Conservation (phyloP, 2,888 invertebrate genomes). For the Lacanobia wlatinum region DNA sequence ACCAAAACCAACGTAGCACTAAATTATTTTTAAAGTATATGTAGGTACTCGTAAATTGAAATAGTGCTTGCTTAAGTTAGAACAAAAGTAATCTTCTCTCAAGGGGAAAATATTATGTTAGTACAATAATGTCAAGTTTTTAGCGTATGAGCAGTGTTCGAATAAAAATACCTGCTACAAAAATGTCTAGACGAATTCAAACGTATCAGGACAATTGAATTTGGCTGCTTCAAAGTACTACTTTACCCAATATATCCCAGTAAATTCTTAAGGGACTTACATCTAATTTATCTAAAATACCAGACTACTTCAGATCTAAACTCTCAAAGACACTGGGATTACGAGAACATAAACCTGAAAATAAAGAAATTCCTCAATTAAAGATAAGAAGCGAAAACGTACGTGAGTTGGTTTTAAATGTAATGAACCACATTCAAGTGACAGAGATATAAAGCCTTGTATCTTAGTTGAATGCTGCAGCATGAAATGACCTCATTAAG, state of each 20-base stretch:
- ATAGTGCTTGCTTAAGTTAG: no score
- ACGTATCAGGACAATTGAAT: background rate
- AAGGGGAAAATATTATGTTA: background rate
- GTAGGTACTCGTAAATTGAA: background rate
- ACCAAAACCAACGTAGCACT: no score
- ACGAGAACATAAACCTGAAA: constrained; percentile 5
- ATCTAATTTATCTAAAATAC: constrained; percentile 14
- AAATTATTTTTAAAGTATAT: no score
- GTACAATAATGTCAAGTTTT: background rate
- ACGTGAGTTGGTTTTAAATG: constrained; percentile 16
- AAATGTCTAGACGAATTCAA: background rate
- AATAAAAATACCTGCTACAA: background rate
- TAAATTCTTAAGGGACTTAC: background rate
- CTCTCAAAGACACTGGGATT: constrained; percentile 20
- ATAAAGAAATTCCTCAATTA: background rate
- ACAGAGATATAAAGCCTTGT: background rate
- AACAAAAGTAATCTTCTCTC: background rate
- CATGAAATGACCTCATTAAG: constrained; percentile 19
- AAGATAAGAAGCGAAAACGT: background rate
- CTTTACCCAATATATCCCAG: background rate
- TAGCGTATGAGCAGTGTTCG: background rate
- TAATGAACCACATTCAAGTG: constrained; percentile 34
- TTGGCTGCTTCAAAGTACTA: background rate
- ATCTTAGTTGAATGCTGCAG: constrained; percentile 8
- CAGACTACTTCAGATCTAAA: background rate